phyloP scores from a whole-genome alignment of 2,113 vertebrate genomes.

The Rhizomys pruinosus region DNA sequence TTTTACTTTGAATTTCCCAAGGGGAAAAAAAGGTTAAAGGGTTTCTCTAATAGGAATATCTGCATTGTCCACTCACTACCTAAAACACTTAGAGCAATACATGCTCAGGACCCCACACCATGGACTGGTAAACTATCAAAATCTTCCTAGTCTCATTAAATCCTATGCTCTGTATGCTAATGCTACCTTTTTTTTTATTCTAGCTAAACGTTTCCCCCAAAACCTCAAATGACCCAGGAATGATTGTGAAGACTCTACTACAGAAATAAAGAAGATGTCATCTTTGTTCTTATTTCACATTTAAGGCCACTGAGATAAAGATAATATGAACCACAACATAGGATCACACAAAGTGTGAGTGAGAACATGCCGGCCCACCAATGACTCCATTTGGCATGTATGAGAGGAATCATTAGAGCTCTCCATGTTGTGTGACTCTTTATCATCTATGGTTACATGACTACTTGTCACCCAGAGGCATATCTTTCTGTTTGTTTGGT shows the following conservation, averaged over 20 bases:
- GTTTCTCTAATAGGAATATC: slow-evolving; percentile 19
- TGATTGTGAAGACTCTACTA: slow-evolving; percentile 17
- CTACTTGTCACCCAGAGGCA: neutral
- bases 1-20: slow-evolving; percentile 22
- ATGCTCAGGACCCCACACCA: neutral
- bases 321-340: neutral
- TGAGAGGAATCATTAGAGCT: neutral
- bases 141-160: neutral
- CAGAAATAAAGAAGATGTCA: neutral
- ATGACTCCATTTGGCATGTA: neutral
- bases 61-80: neutral
- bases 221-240: neutral
- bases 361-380: neutral
- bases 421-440: neutral
- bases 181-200: too few species aligned
- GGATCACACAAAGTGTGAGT: neutral
- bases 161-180: neutral
- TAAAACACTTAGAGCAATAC: neutral
- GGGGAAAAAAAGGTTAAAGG: neutral
- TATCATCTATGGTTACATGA: neutral
- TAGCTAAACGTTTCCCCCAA: neutral
- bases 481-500: neutral
- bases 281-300: slow-evolving; percentile 25
- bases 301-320: neutral
- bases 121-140: neutral